A percentile compares a stretch with the other conserved stretches of the same genome.
Evolutionary conservation across 1,140 invertebrate genomes (phyloP).

Genomic region (Drosophila kurseongensis): DNA sequence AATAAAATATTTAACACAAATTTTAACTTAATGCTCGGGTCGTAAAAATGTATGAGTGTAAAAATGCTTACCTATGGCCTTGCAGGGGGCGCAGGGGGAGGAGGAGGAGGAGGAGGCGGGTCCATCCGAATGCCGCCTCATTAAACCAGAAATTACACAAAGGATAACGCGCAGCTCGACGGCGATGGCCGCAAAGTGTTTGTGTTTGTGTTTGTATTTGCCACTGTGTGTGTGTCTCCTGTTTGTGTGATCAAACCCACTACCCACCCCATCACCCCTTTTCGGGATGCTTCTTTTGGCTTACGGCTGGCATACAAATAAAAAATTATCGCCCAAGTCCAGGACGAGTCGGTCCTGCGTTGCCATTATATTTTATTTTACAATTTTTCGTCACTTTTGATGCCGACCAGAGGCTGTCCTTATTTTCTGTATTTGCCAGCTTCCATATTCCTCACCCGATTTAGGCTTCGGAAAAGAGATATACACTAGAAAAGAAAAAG

Average conservation of each 20-base stretch:
- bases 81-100: not conserved
- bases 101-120: constrained; percentile 4
- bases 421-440: constrained; percentile 41
- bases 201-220: constrained; percentile 13
- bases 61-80: constrained; percentile 61
- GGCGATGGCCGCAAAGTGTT: constrained; percentile 59
- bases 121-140: constrained; percentile 65
- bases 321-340: constrained; percentile 77
- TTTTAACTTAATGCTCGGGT: constrained; percentile 77
- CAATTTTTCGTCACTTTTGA: constrained; percentile 72
- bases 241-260: not conserved
- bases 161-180: constrained; percentile 74
- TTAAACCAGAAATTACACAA: constrained; percentile 82
- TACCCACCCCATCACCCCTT: constrained; percentile 19
- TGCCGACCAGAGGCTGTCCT: constrained; percentile 35
- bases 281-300: constrained; percentile 40
- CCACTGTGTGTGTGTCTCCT: constrained; percentile 22
- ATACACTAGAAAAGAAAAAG: too few species aligned
- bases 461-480: constrained; percentile 12
- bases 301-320: constrained; percentile 70
- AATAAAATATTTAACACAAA: constrained; percentile 83
- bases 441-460: constrained; percentile 26
- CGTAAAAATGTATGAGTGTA: constrained; percentile 76
- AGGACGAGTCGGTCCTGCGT: constrained; percentile 49
- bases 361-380: constrained; percentile 76